Conservation (phyloP, 2,113 vertebrate species). For the Anseranas semipalmata region DNA sequence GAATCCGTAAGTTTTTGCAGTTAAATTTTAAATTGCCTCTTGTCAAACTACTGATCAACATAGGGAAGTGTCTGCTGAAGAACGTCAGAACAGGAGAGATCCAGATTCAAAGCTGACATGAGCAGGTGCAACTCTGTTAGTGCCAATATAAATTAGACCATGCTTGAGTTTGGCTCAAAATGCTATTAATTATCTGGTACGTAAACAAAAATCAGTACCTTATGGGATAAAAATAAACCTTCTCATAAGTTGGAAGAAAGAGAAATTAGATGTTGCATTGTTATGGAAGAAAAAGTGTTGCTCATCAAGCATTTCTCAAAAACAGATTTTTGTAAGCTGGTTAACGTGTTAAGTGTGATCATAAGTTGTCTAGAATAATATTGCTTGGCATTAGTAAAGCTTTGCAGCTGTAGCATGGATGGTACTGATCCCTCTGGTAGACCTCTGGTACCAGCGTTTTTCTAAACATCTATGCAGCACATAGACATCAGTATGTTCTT, state of each 20-base stretch:
- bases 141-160: background rate
- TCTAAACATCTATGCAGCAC: background rate
- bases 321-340: background rate
- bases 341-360: background rate
- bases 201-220: conserved; percentile 21
- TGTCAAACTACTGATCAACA: background rate
- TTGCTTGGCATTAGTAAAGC: background rate
- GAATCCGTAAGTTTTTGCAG: conserved; percentile 90
- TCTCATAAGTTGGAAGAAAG: background rate
- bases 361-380: background rate
- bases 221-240: conserved; percentile 25
- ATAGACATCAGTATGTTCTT: background rate
- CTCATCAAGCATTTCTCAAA: conserved; percentile 33
- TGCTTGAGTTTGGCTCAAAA: background rate
- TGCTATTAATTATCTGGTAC: conserved; percentile 32
- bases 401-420: background rate
- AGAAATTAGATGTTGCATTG: conserved; percentile 24
- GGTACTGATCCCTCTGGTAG: background rate
- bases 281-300: conserved; percentile 24
- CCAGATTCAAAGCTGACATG: background rate
- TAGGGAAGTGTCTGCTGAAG: background rate
- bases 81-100: background rate
- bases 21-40: background rate
- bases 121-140: background rate
- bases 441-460: background rate